These are phyloP conservation scores for Monopis laevigella DNA, from an alignment of 2,888 invertebrate genomes.

Conservation along the genomic window DNA sequence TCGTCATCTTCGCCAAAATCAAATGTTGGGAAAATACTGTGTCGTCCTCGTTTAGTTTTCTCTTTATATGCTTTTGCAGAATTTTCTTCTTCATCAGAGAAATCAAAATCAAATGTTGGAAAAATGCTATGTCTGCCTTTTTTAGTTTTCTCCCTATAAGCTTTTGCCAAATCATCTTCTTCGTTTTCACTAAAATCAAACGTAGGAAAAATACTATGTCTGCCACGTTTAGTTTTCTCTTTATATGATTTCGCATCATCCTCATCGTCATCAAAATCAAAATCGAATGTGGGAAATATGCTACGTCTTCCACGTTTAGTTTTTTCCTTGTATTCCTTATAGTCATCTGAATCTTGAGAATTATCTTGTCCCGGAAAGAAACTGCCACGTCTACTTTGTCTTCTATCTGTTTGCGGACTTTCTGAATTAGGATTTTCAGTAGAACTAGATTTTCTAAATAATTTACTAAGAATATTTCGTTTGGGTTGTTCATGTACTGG, in stretches of 20 bases:
- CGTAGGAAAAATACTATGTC: conserved; percentile 50
- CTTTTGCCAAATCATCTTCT: conserved; percentile 30
- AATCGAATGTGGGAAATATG: conserved; percentile 55
- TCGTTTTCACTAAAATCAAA: conserved; percentile 47
- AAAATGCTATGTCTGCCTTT: conserved; percentile 50
- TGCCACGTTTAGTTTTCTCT: conserved; percentile 31
- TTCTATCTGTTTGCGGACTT: conserved; percentile 31
- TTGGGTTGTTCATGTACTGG: conserved; percentile 27
- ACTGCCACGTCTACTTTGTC: conserved; percentile 33
- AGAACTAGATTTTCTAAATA: conserved; percentile 40
- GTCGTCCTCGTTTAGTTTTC: conserved; percentile 17
- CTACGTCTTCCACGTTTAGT: conserved; percentile 44
- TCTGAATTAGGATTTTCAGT: conserved; percentile 37
- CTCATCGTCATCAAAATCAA: conserved; percentile 25
- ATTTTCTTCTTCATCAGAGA: conserved; percentile 39
- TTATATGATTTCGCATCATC: conserved; percentile 18
- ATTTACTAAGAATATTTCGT: conserved; percentile 35
- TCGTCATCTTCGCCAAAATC: conserved; percentile 54
- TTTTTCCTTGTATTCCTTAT: conserved; percentile 34
- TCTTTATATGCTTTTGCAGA: conserved; percentile 5
- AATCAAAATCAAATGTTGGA: conserved; percentile 52
- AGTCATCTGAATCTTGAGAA: conserved; percentile 29
- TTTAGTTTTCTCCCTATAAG: conserved; percentile 44
- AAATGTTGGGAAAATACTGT: conserved; percentile 24
- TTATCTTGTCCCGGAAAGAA: conserved; percentile 43